Percentiles rank a stretch among this genome's conserved stretches.
phyloP scores from a whole-genome alignment of 2,888 invertebrate genomes.

The Drosophila neutralis region DNA sequence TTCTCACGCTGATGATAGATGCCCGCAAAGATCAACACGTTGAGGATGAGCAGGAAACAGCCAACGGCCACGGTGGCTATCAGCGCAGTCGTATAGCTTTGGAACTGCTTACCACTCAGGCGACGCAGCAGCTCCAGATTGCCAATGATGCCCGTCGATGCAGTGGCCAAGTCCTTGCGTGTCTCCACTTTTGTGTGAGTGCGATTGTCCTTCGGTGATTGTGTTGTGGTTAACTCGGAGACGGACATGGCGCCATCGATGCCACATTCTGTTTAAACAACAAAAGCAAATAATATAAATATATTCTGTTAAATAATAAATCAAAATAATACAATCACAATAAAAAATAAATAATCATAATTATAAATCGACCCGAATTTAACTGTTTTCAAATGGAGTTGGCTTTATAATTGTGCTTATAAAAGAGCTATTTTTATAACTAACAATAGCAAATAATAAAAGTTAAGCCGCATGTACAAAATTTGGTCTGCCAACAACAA shows the following conservation, averaged over 20 bases:
- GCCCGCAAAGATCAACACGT: constrained; percentile 94
- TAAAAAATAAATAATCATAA: background rate
- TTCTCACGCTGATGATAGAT: constrained; percentile 93
- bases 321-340: background rate
- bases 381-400: fast-evolving
- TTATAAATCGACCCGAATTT: background rate
- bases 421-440: background rate
- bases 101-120: constrained; percentile 91
- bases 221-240: constrained; percentile 79
- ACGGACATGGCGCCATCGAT: constrained; percentile 81
- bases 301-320: background rate
- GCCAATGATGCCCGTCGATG: constrained; percentile 84
- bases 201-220: constrained; percentile 84
- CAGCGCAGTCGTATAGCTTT: constrained; percentile 94
- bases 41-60: constrained; percentile 91
- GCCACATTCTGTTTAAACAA: constrained; percentile 66
- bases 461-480: background rate
- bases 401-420: background rate
- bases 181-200: constrained; percentile 62
- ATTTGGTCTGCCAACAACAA: background rate
- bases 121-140: constrained; percentile 90
- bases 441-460: background rate
- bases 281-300: background rate
- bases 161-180: constrained; percentile 81
- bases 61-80: constrained; percentile 95